A percentile compares a stretch with the other conserved stretches of the same genome.
These are phyloP conservation scores for Halisarca cf. caerulea DNA, from an alignment of 37 sponge, comb jelly and placozoan genomes.

Conservation along the genomic window DNA sequence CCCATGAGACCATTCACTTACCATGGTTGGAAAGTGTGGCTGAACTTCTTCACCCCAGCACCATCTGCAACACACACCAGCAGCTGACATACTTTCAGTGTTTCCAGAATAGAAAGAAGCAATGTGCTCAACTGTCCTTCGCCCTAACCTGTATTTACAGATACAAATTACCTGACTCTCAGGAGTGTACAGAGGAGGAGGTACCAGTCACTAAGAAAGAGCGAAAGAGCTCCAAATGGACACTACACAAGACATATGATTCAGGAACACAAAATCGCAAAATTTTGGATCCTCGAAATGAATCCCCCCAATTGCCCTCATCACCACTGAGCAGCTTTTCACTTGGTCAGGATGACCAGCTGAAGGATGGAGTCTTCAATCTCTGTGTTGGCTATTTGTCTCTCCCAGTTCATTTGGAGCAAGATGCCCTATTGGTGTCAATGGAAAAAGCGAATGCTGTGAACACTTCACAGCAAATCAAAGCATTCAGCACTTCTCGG, in stretches of 20 bases:
- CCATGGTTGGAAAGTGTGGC: slow-evolving; percentile 19
- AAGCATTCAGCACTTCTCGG: neutral
- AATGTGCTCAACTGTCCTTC: slow-evolving; percentile 1
- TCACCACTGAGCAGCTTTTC: slow-evolving; percentile 19
- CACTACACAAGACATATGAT: neutral
- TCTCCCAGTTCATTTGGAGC: slow-evolving; percentile 12
- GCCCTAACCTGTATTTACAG: neutral
- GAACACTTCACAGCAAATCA: no score
- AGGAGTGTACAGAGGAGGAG: neutral
- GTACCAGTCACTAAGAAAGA: neutral
- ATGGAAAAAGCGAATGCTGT: neutral
- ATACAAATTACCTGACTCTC: neutral
- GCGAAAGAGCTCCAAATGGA: neutral
- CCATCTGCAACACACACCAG: neutral
- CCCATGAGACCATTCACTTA: neutral
- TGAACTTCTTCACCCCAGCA: neutral
- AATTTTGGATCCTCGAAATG: slow-evolving; percentile 13
- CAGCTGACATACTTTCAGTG: neutral
- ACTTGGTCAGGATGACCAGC: neutral
- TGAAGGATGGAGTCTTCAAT: neutral
- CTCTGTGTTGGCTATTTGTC: neutral
- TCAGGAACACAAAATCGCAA: neutral
- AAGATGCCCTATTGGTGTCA: slow-evolving; percentile 7
- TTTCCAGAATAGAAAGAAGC: neutral
- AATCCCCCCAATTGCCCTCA: slow-evolving; percentile 36